Percentiles rank a stretch among this genome's conserved stretches.
phyloP scores from a whole-genome alignment of 1,140 invertebrate genomes.

The Melipona quadrifasciata region DNA sequence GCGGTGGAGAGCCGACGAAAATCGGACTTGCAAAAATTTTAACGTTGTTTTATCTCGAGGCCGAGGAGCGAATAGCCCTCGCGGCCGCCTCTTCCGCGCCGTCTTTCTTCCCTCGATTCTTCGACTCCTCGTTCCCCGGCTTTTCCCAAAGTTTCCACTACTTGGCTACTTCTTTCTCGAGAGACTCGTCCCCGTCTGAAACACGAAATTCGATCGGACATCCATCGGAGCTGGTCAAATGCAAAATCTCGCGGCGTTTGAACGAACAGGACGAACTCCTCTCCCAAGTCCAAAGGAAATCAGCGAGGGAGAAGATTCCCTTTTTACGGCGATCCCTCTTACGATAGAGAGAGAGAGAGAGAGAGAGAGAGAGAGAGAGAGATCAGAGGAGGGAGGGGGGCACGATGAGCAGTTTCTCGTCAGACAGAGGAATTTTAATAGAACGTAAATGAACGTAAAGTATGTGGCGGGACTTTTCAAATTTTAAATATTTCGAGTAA shows the following conservation, averaged over 20 bases:
- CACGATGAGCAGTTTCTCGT: neutral
- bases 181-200: neutral
- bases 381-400: too few relatives aligned
- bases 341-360: too few relatives aligned
- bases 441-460: too few relatives aligned
- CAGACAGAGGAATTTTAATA: too few relatives aligned
- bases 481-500: too few relatives aligned
- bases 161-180: conserved; percentile 4
- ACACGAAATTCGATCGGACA: conserved; percentile 12
- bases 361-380: too few relatives aligned
- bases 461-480: too few relatives aligned
- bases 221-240: conserved; percentile 13
- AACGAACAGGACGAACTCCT: neutral
- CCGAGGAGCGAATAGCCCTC: neutral
- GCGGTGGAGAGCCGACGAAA: neutral
- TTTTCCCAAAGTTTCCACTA: neutral
- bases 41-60: neutral
- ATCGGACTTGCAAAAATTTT: neutral
- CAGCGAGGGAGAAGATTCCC: neutral
- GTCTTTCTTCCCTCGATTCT: neutral
- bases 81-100: too few relatives aligned
- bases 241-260: conserved; percentile 6
- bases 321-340: neutral
- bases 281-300: neutral
- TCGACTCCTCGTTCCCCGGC: neutral